Evolutionary conservation across 2,797 vertebrate species (phyloP).

Genomic region (Intellagama lesueurii): DNA sequence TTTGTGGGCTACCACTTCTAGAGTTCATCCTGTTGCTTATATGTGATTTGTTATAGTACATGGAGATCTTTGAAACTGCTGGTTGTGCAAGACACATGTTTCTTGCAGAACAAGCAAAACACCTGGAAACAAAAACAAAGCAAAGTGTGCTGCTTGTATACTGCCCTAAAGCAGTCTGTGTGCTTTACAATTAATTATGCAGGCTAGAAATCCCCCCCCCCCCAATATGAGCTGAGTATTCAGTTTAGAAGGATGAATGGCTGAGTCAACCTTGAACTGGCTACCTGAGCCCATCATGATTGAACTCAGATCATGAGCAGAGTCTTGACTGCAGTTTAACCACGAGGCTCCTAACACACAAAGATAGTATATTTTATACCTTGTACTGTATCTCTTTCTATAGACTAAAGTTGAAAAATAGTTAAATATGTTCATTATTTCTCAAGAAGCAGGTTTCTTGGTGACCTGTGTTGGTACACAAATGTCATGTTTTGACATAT

Average conservation of each 20-base stretch:
- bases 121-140: neutral
- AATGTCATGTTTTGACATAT: neutral
- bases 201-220: no score
- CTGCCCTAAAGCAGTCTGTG: no score
- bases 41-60: neutral
- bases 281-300: no score
- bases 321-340: no score
- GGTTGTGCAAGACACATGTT: conserved; percentile 3
- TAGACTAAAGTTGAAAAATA: neutral
- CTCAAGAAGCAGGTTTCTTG: neutral
- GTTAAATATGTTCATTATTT: neutral
- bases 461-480: neutral
- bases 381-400: neutral
- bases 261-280: no score
- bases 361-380: neutral
- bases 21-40: neutral
- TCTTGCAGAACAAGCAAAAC: neutral
- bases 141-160: no score
- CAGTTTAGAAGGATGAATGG: no score
- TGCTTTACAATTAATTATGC: no score
- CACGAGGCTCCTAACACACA: no score
- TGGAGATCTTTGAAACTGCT: conserved; percentile 5
- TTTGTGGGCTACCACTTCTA: conserved; percentile 17
- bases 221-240: no score
- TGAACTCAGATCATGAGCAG: no score